Conservation (phyloP, 1,140 invertebrate species). For the Diplogasteroides magnus region DNA sequence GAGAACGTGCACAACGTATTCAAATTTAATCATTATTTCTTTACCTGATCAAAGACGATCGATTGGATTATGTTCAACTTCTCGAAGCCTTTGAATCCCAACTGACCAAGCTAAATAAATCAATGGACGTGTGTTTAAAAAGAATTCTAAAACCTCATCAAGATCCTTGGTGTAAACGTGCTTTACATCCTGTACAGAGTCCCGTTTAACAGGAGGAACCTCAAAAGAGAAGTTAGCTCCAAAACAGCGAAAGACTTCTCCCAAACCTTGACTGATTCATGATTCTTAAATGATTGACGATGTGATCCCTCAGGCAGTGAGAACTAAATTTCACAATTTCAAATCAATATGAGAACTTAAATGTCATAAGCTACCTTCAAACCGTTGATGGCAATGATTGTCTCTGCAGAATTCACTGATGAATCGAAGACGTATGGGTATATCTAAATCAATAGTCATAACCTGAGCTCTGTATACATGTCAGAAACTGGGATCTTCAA, state of each 20-base stretch:
- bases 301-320: slow-evolving; percentile 72
- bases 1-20: too few species aligned
- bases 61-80: slow-evolving; percentile 88
- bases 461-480: too few species aligned
- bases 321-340: slow-evolving; percentile 58
- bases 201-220: slow-evolving; percentile 62
- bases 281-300: slow-evolving; percentile 63
- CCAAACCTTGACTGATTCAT: slow-evolving; percentile 13
- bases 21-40: too few species aligned
- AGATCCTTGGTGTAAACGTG: slow-evolving; percentile 42
- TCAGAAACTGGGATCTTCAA: too few species aligned
- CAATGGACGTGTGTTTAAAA: too few species aligned
- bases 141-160: slow-evolving; percentile 40
- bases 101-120: slow-evolving; percentile 67
- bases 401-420: slow-evolving; percentile 63
- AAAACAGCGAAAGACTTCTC: background rate
- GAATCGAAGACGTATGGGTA: slow-evolving; percentile 60
- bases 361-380: slow-evolving; percentile 63
- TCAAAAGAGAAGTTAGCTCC: too few species aligned
- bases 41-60: slow-evolving; percentile 86
- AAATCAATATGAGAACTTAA: background rate
- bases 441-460: too few species aligned
- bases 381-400: slow-evolving; percentile 28
- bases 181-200: slow-evolving; percentile 68
- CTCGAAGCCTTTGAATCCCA: slow-evolving; percentile 79